Evolutionary conservation across 2,113 vertebrate genomes (phyloP), one percentile per base, ranked within the genome.

Genomic region (Arvicanthis niloticus): DNA sequence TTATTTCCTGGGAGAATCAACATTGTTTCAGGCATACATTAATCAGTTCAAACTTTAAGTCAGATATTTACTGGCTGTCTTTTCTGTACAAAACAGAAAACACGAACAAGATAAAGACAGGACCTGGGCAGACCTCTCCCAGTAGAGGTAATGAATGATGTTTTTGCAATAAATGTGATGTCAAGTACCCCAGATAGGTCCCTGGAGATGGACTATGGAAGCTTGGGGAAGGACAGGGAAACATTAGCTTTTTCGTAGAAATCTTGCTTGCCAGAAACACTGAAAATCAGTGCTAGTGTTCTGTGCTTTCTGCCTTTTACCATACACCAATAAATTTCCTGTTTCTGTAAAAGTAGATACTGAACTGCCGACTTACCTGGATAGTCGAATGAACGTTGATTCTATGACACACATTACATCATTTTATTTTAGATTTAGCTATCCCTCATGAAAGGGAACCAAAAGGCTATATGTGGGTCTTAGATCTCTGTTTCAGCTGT

Each of bases 21-120:
- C 12, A 96, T 87, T 93, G 67, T 91, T 96, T 92, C 11, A 4
- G 48, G n/a, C 34, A 94, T 88, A 67, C 53, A 93, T 93, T 95
- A 94, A 96, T 96, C 80, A 94, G 87, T 90, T 95, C 45, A 94
- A 94, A 96, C 56, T 88, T 96, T 85, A 89, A 97, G 93, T 93
- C 90, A 97, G 96, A 73, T 93, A 78, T 82, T 81, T 93, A 91
- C 78, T 85, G 6, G 92, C 40, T 40, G 73, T 51, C 62, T 93
- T 91, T 34, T 53, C 65, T 81, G 58, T 13, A 12, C 12, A 93
- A 88, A 62, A 77, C 42, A 96, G 73, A 94, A 34, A 51, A 45
- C 65, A 80, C 42, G 56, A 81, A 88, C 58, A 34, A 58, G 22
- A 67, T 91, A 51, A 26, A 72, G 45, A 77, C 21, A 93, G 92